Percentiles rank a stretch among this genome's conserved stretches.
Evolutionary conservation across 2,888 invertebrate species (phyloP).

Genomic region (Molanna angustata): DNA sequence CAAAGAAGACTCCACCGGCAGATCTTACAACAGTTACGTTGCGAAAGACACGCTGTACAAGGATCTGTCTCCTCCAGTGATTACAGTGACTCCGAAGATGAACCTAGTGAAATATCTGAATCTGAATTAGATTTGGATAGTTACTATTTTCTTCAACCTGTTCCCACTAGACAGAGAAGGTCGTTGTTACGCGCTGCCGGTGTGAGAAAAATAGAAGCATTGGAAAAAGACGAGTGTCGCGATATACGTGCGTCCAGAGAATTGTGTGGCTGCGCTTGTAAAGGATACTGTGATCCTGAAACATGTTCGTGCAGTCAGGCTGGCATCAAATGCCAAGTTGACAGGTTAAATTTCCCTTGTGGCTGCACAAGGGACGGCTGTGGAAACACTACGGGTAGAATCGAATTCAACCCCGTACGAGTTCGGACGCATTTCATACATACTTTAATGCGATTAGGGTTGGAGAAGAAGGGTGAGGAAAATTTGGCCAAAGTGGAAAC

Average conservation of each 20-base stretch:
- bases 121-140: constrained; percentile 85
- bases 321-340: constrained; percentile 97
- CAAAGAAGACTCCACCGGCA: constrained; percentile 84
- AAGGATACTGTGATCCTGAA: constrained; percentile 92
- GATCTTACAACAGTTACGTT: constrained; percentile 69
- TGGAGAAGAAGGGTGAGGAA: constrained; percentile 80
- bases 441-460: constrained; percentile 88
- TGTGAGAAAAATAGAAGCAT: constrained; percentile 87
- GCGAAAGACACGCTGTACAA: constrained; percentile 61
- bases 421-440: constrained; percentile 97
- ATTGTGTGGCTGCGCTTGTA: constrained; percentile 90
- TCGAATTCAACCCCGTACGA: constrained; percentile 94
- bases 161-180: constrained; percentile 87
- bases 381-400: constrained; percentile 86
- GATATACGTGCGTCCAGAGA: constrained; percentile 90
- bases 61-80: constrained; percentile 69
- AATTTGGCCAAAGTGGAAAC: constrained; percentile 43
- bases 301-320: constrained; percentile 92
- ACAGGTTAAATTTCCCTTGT: constrained; percentile 93
- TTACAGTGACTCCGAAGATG: constrained; percentile 83
- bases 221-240: constrained; percentile 92
- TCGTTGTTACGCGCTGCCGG: constrained; percentile 89
- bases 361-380: constrained; percentile 95
- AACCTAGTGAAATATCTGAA: constrained; percentile 75
- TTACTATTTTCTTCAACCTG: constrained; percentile 89